Base-by-base conservation (phyloP, 2,113 vertebrate genomes). In the Ranitomeya imitator region DNA sequence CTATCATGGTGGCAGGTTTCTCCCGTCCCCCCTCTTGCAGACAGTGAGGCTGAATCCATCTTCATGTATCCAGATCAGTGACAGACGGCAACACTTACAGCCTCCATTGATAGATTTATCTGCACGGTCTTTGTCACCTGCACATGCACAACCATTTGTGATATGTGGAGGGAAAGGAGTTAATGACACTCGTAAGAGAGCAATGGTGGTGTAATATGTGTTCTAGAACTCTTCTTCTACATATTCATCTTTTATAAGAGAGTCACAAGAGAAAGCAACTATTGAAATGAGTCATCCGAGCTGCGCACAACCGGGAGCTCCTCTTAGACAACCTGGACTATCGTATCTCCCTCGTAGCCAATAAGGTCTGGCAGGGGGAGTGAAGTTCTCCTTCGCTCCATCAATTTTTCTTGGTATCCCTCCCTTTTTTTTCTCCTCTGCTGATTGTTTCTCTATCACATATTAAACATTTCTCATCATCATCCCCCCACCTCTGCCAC, bases 1-100 rank as follows among this genome's bases (percentile, higher is more conserved):
- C 69, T 76, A 59, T 88, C 79, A 76, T 87, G 54, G 78, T 87
- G 79, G 51, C 86, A 87, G 54, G 67, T 87, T 45, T 45, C 63
- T 51, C 65, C 67, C 23, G 78, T 83, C 79, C 26, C 79, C 74
- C 37, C 13, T 86, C 31, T 37, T 59, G 37, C 59, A 79, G 18
- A 63, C 54, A 59, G 6, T 18, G 52, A 57, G 52, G 52, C n/a
- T 55, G 18, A 71, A 69, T 69, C 31, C 54, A 88, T 88, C 78
- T 83, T 83, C 71, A 74, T 83, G 67, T 83, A 88, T 83, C 45
- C n/a, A 54, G 59, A 61, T 79, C 60, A 80, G 63, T 87, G 54
- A 81, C 79, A 81, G 78, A 81, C 13, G 54, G 61, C n/a, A 51
- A 57, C 77, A 85, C 84, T 85, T 76, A 85, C 61, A 45, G 63